Percentiles rank a stretch among this genome's conserved stretches.
These are phyloP conservation scores for Zosterops borbonicus DNA, from an alignment of 2,113 vertebrate species.

Conservation along the genomic window DNA sequence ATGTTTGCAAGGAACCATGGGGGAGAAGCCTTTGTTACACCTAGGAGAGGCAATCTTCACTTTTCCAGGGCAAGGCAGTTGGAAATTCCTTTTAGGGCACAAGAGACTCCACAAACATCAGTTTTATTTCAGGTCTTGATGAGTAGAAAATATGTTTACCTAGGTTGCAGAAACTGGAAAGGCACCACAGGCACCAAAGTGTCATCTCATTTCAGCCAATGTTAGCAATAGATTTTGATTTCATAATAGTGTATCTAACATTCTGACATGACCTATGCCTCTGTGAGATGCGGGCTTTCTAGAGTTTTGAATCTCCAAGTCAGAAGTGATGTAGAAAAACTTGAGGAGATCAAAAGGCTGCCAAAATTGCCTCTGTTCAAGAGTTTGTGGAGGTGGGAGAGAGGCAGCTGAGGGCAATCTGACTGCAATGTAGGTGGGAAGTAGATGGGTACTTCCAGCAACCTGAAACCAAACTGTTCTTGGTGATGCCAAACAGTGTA, in stretches of 20 bases:
- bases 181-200: not conserved
- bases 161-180: not conserved
- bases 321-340: not conserved
- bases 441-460: not conserved
- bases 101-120: not conserved
- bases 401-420: not conserved
- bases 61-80: too few species aligned
- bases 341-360: not conserved
- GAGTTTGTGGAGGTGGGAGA: not conserved
- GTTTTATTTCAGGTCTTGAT: not conserved
- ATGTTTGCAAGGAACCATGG: too few species aligned
- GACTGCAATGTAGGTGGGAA: not conserved
- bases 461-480: not conserved
- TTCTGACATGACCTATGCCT: fast-evolving
- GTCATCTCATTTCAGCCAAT: not conserved
- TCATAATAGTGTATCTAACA: too few species aligned
- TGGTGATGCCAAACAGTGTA: not conserved
- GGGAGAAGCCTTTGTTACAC: too few species aligned
- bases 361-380: not conserved
- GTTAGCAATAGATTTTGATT: not conserved
- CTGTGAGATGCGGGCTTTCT: not conserved
- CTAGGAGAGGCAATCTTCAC: too few species aligned
- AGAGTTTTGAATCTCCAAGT: not conserved
- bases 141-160: not conserved
- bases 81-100: too few species aligned